Conservation (phyloP, 2,113 vertebrate genomes). For the Peromyscus polionotus region DNA sequence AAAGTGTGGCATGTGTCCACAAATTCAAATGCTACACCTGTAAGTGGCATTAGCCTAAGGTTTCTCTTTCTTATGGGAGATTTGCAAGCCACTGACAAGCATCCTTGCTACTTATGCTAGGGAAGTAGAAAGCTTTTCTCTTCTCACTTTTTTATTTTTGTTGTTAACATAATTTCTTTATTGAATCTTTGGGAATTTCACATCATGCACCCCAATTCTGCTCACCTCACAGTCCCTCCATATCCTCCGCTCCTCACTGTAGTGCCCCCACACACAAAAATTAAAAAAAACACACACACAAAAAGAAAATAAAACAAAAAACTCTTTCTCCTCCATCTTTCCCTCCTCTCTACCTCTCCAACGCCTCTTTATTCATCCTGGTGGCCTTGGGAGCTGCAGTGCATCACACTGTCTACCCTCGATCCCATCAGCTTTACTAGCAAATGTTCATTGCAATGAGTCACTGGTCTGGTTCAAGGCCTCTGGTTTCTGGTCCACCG, state of each 20-base stretch:
- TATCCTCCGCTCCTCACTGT: neutral
- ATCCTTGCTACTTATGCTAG: neutral
- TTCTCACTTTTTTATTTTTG: neutral
- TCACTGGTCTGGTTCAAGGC: neutral
- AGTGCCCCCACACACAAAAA: neutral
- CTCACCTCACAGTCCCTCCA: neutral
- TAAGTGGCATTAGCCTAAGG: neutral
- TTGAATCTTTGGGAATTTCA: neutral
- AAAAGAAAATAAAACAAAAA: neutral
- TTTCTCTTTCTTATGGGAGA: neutral
- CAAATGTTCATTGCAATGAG: neutral
- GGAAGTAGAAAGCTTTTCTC: neutral
- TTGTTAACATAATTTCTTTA: too few species aligned
- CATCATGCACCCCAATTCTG: neutral
- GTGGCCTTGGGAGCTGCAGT: neutral
- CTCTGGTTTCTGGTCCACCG: neutral
- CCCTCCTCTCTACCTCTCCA: neutral
- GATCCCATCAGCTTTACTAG: neutral
- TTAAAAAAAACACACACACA: neutral
- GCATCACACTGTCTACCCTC: neutral
- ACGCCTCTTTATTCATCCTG: neutral
- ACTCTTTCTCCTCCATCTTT: neutral
- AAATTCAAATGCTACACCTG: neutral
- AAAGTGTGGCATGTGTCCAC: neutral
- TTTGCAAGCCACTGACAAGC: neutral